These are phyloP conservation scores for Recurvirostra avosetta DNA, from an alignment of 2,113 vertebrate genomes.

Conservation along the genomic window DNA sequence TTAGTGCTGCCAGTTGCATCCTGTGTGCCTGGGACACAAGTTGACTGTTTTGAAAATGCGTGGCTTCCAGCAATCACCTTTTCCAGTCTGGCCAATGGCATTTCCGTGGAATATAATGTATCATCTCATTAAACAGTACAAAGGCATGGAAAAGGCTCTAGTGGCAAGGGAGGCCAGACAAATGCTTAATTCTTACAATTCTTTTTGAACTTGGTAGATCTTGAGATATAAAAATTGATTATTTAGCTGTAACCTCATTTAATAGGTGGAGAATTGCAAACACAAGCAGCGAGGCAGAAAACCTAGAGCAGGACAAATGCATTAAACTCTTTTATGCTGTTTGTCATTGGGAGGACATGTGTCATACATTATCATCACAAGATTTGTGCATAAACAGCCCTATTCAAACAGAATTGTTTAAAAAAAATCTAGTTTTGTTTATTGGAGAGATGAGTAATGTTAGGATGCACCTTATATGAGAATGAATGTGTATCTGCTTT, in stretches of 20 bases:
- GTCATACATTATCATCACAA: fast-evolving
- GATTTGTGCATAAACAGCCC: background rate
- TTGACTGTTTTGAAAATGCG: background rate
- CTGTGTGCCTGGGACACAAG: background rate
- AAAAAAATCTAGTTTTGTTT: background rate
- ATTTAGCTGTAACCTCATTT: background rate
- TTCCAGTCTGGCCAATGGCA: background rate
- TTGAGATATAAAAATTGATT: background rate
- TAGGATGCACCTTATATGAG: background rate
- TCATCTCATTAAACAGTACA: background rate
- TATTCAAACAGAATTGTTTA: background rate
- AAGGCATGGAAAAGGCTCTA: background rate
- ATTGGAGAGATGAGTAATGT: background rate
- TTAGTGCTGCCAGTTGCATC: background rate
- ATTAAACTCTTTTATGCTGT: background rate
- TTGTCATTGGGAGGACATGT: fast-evolving
- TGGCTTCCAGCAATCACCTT: background rate
- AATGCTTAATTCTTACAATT: background rate
- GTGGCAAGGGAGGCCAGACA: background rate
- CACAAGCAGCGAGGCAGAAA: background rate
- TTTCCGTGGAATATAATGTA: background rate
- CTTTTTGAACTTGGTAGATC: background rate
- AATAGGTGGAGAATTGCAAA: background rate
- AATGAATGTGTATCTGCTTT: background rate
- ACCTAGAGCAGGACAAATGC: background rate